Evolutionary conservation across 35 echinoderm and acorn worm species (phyloP).

Genomic region (Apostichopus japonicus): DNA sequence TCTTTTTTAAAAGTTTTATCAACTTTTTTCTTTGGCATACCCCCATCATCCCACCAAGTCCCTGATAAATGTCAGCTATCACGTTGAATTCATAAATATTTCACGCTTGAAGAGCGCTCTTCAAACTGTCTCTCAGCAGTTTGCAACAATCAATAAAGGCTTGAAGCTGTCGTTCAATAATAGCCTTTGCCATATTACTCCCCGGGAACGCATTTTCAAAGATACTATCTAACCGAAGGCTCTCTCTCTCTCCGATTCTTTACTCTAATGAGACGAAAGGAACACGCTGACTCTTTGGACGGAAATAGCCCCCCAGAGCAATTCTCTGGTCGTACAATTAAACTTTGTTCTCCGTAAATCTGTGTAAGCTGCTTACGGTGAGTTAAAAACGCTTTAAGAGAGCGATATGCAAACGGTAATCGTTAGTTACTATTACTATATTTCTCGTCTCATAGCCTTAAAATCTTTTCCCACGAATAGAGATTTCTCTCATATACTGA

Average conservation of each 20-base stretch:
- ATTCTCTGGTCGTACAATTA: slow-evolving; percentile 37
- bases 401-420: background rate
- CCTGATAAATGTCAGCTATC: slow-evolving; percentile 44
- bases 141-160: slow-evolving; percentile 57
- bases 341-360: slow-evolving; percentile 2
- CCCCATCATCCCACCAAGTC: background rate
- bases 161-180: slow-evolving; percentile 54
- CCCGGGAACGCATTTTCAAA: background rate
- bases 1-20: background rate
- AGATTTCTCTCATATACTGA: too few relatives aligned
- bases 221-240: slow-evolving; percentile 40
- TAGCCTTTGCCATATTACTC: slow-evolving; percentile 52
- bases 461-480: too few relatives aligned
- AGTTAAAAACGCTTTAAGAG: background rate
- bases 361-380: slow-evolving; percentile 3
- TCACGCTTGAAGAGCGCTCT: slow-evolving; percentile 50
- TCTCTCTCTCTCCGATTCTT: slow-evolving; percentile 1
- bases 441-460: background rate
- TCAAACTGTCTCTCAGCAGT: slow-evolving; percentile 58
- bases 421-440: background rate
- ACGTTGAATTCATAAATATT: slow-evolving; percentile 62
- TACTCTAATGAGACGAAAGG: slow-evolving; percentile 21
- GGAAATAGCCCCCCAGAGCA: slow-evolving; percentile 52
- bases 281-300: slow-evolving; percentile 40
- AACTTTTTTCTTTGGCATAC: slow-evolving; percentile 7